Evolutionary conservation across 2,113 vertebrate genomes (phyloP), one percentile per base, ranked within the genome.

Genomic region (Cheirogaleus medius): DNA sequence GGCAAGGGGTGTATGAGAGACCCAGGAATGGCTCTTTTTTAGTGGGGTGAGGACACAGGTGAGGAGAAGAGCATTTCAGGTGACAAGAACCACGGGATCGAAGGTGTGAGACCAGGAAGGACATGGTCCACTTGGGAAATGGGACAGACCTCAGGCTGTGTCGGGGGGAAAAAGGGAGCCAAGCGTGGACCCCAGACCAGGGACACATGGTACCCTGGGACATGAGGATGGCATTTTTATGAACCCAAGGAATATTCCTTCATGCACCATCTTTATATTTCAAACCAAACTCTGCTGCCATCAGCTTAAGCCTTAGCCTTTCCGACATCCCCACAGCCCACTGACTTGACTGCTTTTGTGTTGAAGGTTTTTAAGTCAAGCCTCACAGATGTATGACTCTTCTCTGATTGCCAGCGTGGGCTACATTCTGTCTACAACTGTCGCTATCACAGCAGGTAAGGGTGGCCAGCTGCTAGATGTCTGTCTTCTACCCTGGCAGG

Each of bases 401-500:
- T 99, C 99, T n/a, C 95, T 99, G 97, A 99, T 99, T 8, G 98
- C 99, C 96, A 99, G 99, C 1, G 64, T 99, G 27, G 99, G 99
- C 97, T 99, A 99, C 96, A 99, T 99, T 95, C 97, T 99, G 3
- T 99, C 99, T 92, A 99, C 99, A 4, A 97, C 96, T 0, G 97
- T 98, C 54, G 99, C 99, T 2, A 98, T 99, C 82, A 98, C 99
- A 64, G 99, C 99, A 98, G 99, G 99, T 99, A 99, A 99, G 98
- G 29, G 14, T 3, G 58, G 8, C 25, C 0, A 0, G 18, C 6
- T 0, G 4, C n/a, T 12, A 8, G 42, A 27, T 54, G 71, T 76
- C 86, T 7, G 21, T 60, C 69, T 80, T 58, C 63, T 74, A 0
- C 58, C 23, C 12, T 13, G 23, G 66, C 49, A n/a, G 80, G 80